Percentiles rank a stretch among this genome's conserved stretches.
Evolutionary conservation across 2,888 invertebrate genomes (phyloP).

Genomic region (Cosmorhoe ocellata): DNA sequence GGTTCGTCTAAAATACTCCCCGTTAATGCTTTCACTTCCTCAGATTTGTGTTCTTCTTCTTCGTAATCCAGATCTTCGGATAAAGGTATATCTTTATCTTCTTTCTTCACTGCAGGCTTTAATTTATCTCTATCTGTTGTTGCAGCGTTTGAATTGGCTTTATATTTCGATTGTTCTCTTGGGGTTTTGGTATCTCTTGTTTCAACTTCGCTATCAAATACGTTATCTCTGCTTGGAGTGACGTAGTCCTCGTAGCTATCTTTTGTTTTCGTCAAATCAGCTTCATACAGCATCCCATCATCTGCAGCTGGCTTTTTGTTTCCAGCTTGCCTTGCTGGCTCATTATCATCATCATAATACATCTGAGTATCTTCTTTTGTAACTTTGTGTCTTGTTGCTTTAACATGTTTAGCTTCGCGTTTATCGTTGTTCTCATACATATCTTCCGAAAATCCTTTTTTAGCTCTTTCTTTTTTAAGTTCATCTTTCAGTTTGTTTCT

Average conservation of each 20-base stretch:
- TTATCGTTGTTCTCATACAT: neutral
- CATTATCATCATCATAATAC: conserved; percentile 10
- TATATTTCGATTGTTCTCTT: neutral
- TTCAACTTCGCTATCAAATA: conserved; percentile 34
- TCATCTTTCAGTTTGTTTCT: neutral
- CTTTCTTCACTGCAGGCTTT: too few relatives aligned
- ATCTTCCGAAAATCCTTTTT: neutral
- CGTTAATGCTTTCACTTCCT: conserved; percentile 46
- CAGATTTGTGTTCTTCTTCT: conserved; percentile 2
- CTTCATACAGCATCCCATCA: conserved; percentile 30
- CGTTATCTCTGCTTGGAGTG: conserved; percentile 44
- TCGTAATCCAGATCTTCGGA: neutral
- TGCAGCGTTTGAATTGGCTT: neutral
- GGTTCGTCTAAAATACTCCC: conserved; percentile 38
- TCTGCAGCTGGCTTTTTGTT: conserved; percentile 1
- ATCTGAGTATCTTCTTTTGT: neutral
- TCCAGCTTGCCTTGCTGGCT: neutral
- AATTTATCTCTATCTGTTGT: neutral
- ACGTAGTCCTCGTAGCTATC: conserved; percentile 65
- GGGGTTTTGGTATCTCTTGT: neutral
- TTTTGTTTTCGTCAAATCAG: conserved; percentile 36
- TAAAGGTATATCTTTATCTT: too few relatives aligned
- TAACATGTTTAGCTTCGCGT: neutral
- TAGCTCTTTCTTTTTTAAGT: neutral
- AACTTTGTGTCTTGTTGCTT: neutral